Percentiles rank a stretch among this genome's conserved stretches.
phyloP scores from a whole-genome alignment of 2,113 vertebrate genomes.

The Indri indri region DNA sequence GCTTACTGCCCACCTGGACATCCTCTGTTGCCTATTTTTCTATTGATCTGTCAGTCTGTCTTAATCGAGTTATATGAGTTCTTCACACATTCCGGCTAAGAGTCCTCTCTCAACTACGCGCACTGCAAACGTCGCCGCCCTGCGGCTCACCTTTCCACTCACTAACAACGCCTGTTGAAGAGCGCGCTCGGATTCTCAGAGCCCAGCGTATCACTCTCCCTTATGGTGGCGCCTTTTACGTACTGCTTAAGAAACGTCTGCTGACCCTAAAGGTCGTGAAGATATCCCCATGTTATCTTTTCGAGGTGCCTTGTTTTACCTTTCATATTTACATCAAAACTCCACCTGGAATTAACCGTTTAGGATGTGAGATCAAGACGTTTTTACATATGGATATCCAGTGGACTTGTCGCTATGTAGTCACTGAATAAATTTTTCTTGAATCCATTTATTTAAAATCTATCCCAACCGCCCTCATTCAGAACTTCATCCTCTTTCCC shows the following conservation, averaged over 20 bases:
- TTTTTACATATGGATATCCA: background rate
- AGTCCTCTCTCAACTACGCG: background rate
- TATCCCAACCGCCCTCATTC: background rate
- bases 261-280: background rate
- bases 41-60: background rate
- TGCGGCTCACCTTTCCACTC: background rate
- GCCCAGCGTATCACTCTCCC: background rate
- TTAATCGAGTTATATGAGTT: background rate
- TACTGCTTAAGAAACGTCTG: background rate
- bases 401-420: background rate
- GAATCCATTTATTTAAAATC: background rate
- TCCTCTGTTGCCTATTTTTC: background rate
- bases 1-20: background rate
- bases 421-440: background rate
- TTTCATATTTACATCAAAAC: background rate
- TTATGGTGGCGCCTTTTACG: background rate
- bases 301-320: background rate
- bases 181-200: fast-evolving
- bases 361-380: background rate
- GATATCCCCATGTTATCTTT: background rate
- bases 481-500: background rate
- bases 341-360: background rate
- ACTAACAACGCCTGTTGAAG: fast-evolving
- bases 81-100: background rate
- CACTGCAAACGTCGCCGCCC: fast-evolving